Conservation (phyloP, 2,797 vertebrate genomes). For the Enteromius viviparus region DNA sequence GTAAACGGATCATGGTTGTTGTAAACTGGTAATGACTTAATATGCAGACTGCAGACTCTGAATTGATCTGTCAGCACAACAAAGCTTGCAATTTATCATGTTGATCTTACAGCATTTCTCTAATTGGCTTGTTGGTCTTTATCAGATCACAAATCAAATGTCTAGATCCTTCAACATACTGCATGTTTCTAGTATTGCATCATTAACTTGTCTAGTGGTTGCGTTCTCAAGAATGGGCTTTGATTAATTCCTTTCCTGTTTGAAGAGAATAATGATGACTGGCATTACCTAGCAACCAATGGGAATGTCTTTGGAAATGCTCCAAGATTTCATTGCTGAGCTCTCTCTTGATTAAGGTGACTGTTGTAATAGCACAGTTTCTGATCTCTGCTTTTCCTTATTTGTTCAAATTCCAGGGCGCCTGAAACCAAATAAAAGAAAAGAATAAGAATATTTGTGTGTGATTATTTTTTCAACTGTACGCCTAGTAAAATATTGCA, state of each 20-base stretch:
- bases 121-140: conserved; percentile 28
- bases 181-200: background rate
- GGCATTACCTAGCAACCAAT: conserved; percentile 9
- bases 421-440: conserved; percentile 78
- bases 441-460: conserved; percentile 60
- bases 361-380: conserved; percentile 43
- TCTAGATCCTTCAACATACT: background rate
- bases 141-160: background rate
- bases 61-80: conserved; percentile 12
- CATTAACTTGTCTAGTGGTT: background rate
- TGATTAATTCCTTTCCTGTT: background rate
- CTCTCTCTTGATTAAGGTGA: conserved; percentile 51
- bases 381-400: conserved; percentile 57
- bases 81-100: background rate
- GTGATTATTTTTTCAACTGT: conserved; percentile 5
- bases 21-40: background rate
- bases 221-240: background rate
- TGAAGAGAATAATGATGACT: background rate
- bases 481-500: background rate
- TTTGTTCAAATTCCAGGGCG: conserved; percentile 61
- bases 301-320: background rate
- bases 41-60: background rate
- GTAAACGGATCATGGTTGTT: background rate
- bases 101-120: conserved; percentile 16
- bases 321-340: background rate